Conservation (phyloP, 2,797 vertebrate genomes). For the Sebastes ruberrimus region DNA sequence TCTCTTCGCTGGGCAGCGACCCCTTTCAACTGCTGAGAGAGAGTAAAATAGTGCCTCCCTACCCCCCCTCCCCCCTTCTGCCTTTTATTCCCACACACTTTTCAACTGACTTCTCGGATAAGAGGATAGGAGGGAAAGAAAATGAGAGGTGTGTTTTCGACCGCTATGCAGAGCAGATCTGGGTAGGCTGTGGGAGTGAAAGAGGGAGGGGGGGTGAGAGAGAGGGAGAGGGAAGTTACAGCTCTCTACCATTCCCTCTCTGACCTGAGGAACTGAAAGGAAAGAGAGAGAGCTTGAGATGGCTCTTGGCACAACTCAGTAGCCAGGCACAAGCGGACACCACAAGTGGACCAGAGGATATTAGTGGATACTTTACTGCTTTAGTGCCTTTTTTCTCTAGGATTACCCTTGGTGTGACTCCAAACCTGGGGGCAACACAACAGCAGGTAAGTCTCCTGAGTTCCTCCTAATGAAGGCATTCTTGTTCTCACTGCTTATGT, state of each 20-base stretch:
- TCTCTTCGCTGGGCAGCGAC: slow-evolving; percentile 69
- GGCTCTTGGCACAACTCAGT: slow-evolving; percentile 60
- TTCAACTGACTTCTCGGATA: slow-evolving; percentile 51
- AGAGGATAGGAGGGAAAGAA: slow-evolving; percentile 46
- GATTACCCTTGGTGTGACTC: slow-evolving; percentile 54
- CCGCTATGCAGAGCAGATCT: slow-evolving; percentile 37
- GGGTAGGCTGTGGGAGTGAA: slow-evolving; percentile 68
- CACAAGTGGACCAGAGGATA: slow-evolving; percentile 60
- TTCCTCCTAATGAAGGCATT: not conserved
- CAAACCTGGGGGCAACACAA: slow-evolving; percentile 51
- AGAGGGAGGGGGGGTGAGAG: slow-evolving; percentile 44
- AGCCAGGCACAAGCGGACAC: slow-evolving; percentile 34
- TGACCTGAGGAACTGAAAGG: slow-evolving; percentile 77
- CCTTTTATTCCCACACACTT: slow-evolving; percentile 48
- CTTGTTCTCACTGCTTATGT: not conserved
- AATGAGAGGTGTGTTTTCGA: slow-evolving; percentile 67
- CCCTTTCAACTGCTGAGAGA: slow-evolving; percentile 80
- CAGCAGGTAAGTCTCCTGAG: slow-evolving; percentile 55
- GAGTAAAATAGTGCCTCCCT: slow-evolving; percentile 68
- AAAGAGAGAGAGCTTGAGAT: slow-evolving; percentile 50
- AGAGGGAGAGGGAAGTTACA: slow-evolving; percentile 53
- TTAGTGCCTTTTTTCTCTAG: slow-evolving; percentile 10
- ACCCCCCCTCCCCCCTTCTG: slow-evolving; percentile 44
- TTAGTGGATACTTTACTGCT: slow-evolving; percentile 48
- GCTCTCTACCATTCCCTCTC: slow-evolving; percentile 79